Conservation (phyloP, 30 jellyfish, hydroid and myxozoan species). For the Turritopsis rubra region DNA sequence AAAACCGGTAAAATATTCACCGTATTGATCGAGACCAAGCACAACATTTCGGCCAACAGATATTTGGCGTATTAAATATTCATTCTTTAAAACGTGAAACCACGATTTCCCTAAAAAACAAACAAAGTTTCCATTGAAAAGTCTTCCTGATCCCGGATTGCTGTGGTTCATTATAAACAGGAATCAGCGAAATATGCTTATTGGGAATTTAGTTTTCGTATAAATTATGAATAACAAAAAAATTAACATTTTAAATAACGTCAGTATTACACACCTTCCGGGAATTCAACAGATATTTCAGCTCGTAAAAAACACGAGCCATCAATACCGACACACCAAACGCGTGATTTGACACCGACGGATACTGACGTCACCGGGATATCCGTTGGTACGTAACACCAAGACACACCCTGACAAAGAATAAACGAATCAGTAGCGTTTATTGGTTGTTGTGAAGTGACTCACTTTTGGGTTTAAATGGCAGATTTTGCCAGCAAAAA, state of each 20-base stretch:
- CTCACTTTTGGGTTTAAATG: no score
- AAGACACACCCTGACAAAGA: constrained; percentile 27
- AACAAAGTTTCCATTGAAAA: no score
- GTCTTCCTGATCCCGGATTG: no score
- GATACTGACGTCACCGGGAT: constrained; percentile 61
- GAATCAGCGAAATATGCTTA: not conserved
- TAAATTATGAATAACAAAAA: no score
- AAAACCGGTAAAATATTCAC: constrained; percentile 20
- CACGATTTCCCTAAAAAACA: constrained; percentile 70
- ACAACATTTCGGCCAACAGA: constrained; percentile 63
- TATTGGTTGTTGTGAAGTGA: no score
- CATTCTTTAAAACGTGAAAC: constrained; percentile 51
- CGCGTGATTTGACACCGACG: constrained; percentile 58
- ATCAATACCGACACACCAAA: constrained; percentile 85
- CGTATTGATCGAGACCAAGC: constrained; percentile 62
- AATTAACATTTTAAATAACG: no score
- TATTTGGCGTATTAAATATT: constrained; percentile 37
- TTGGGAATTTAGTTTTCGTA: not conserved
- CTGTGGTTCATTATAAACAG: no score
- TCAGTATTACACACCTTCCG: constrained; percentile 30
- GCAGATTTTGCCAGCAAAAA: no score
- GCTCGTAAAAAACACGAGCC: constrained; percentile 80
- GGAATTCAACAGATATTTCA: constrained; percentile 52
- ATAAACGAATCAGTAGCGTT: not conserved
- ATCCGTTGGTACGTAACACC: constrained; percentile 66